Evolutionary conservation across 2,888 invertebrate genomes (phyloP).

Genomic region (Balanococcus diminutus): DNA sequence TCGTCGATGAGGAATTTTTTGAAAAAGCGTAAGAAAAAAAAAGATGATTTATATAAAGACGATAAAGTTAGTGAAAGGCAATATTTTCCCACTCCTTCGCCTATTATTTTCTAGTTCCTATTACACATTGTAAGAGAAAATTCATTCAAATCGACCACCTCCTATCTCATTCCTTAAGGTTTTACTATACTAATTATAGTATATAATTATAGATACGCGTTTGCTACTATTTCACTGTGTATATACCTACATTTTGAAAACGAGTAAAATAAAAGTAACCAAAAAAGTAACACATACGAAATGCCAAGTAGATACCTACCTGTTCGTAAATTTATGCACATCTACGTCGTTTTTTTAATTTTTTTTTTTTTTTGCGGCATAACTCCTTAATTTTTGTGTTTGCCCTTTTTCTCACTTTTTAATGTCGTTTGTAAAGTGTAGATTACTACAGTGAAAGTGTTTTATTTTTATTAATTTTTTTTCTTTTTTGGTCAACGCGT

Average conservation of each 20-base stretch:
- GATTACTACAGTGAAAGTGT: too few relatives aligned
- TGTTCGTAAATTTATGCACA: too few relatives aligned
- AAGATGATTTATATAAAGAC: not conserved
- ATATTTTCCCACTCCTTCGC: conserved; percentile 47
- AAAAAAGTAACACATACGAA: not conserved
- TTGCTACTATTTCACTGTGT: not conserved
- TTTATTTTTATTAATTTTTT: not conserved
- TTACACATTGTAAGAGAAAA: conserved; percentile 48
- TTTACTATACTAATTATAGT: not conserved
- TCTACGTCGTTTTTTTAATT: too few relatives aligned
- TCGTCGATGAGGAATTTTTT: not conserved
- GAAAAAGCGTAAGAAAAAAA: not conserved
- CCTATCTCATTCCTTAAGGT: conserved; percentile 47
- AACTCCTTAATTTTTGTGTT: too few relatives aligned
- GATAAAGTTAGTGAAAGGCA: not conserved
- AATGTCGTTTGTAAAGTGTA: not conserved
- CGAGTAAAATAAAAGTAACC: not conserved
- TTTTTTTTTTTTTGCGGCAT: too few relatives aligned
- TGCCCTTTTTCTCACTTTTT: too few relatives aligned
- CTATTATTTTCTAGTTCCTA: conserved; percentile 51
- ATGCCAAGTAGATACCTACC: not conserved
- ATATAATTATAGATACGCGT: not conserved
- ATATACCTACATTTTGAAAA: not conserved
- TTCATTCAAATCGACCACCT: conserved; percentile 37
- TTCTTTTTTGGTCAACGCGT: too few relatives aligned